These are phyloP conservation scores for Brachynemurus nebulosus DNA, from an alignment of 2,888 invertebrate species.

Conservation along the genomic window DNA sequence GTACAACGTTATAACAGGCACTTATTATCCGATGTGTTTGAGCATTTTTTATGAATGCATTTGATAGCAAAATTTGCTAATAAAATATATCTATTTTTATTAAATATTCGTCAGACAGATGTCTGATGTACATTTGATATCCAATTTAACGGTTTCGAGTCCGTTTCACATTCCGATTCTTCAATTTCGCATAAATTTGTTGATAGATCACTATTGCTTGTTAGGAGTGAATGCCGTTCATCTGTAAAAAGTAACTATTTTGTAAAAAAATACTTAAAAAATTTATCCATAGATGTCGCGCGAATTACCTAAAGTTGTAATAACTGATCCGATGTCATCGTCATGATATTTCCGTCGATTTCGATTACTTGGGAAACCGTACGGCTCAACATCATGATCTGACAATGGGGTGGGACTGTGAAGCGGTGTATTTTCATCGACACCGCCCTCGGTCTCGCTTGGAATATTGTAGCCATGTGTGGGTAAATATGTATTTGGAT, in stretches of 20 bases:
- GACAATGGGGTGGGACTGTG: conserved; percentile 32
- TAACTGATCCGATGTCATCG: conserved; percentile 52
- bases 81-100: too few relatives aligned
- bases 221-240: conserved; percentile 60
- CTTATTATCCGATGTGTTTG: too few relatives aligned
- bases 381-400: conserved; percentile 32
- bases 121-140: conserved; percentile 30
- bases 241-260: conserved; percentile 31
- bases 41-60: too few relatives aligned
- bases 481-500: conserved; percentile 74
- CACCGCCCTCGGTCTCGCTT: conserved; percentile 47
- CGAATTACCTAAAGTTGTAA: conserved; percentile 45
- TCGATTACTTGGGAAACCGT: conserved; percentile 34
- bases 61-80: too few relatives aligned
- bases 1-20: too few relatives aligned
- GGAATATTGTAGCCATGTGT: conserved; percentile 47
- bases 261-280: neutral
- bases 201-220: conserved; percentile 75
- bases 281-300: neutral
- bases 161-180: conserved; percentile 62
- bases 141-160: conserved; percentile 32
- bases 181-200: conserved; percentile 86
- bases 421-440: conserved; percentile 20
- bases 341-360: conserved; percentile 35
- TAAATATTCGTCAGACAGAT: conserved; percentile 33